Evolutionary conservation across 1,140 invertebrate genomes (phyloP).

Genomic region (Lordiphosa collinella): DNA sequence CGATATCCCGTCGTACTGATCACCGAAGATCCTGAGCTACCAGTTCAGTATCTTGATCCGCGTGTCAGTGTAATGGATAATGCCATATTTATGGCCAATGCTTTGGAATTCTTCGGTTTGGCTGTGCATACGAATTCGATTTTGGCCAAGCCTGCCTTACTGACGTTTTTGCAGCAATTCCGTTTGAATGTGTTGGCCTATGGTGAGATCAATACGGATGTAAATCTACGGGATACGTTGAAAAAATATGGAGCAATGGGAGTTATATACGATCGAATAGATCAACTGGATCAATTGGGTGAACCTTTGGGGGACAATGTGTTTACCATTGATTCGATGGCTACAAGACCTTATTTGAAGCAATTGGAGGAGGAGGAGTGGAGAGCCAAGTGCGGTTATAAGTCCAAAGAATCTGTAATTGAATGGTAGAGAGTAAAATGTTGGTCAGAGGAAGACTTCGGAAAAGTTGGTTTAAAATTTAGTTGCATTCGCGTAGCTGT

Average conservation of each 20-base stretch:
- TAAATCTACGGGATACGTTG: not conserved
- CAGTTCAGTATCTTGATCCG: slow-evolving; percentile 89
- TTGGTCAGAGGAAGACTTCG: too few species aligned
- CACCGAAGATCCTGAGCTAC: slow-evolving; percentile 87
- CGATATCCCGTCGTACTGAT: slow-evolving; percentile 95
- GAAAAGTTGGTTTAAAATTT: too few species aligned
- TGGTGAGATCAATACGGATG: slow-evolving; percentile 1
- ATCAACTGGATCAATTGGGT: slow-evolving; percentile 38
- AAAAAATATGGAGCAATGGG: slow-evolving; percentile 29
- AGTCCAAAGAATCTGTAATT: not conserved
- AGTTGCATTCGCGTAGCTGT: too few species aligned
- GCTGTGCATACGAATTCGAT: slow-evolving; percentile 93
- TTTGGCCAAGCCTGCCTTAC: slow-evolving; percentile 84
- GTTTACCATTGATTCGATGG: slow-evolving; percentile 38
- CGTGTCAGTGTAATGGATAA: slow-evolving; percentile 88
- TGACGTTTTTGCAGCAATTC: slow-evolving; percentile 78
- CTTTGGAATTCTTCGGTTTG: slow-evolving; percentile 90
- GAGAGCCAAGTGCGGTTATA: slow-evolving; percentile 23
- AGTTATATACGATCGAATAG: slow-evolving; percentile 48
- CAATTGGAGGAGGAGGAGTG: slow-evolving; percentile 24
- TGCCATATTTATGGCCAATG: slow-evolving; percentile 88
- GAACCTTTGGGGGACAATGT: slow-evolving; percentile 20
- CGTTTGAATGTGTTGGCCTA: slow-evolving; percentile 16
- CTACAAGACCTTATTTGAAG: slow-evolving; percentile 10
- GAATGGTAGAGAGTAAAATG: not conserved